A percentile compares a stretch with the other conserved stretches of the same genome.
phyloP scores from a whole-genome alignment of 2,888 invertebrate species.

The Gisinianus flammeolus region DNA sequence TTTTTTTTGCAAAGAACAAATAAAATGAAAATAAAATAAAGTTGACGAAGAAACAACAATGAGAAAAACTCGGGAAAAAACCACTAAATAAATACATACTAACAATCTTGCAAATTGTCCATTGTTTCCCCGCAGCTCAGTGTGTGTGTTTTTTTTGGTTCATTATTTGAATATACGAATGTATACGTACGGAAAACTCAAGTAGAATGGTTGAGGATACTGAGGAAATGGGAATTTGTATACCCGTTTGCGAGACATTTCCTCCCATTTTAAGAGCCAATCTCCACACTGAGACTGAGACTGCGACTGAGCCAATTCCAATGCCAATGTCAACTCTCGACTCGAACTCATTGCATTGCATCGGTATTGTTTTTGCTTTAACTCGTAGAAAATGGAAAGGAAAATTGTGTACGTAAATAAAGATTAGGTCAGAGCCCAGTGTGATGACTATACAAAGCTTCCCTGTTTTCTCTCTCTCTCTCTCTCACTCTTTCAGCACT shows the following conservation, averaged over 20 bases:
- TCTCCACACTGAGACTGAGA: too few species aligned
- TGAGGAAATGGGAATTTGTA: too few species aligned
- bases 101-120: neutral
- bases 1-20: too few species aligned
- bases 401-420: conserved; percentile 26
- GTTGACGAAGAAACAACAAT: neutral
- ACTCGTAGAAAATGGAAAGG: conserved; percentile 7
- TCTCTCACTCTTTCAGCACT: neutral
- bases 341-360: too few species aligned
- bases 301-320: too few species aligned
- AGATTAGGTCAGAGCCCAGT: conserved; percentile 9
- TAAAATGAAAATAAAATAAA: neutral
- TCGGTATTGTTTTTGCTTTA: neutral
- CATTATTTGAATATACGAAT: neutral
- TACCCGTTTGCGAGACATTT: too few species aligned
- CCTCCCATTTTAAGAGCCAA: too few species aligned
- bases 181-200: neutral
- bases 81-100: too few species aligned
- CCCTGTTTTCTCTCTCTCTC: neutral
- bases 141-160: neutral
- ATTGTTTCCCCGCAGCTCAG: too few species aligned
- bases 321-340: too few species aligned
- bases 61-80: neutral
- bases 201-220: too few species aligned
- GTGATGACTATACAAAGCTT: neutral